These are phyloP conservation scores for Oscheius sp. DNA, from an alignment of 2,888 invertebrate species.

Conservation along the genomic window DNA sequence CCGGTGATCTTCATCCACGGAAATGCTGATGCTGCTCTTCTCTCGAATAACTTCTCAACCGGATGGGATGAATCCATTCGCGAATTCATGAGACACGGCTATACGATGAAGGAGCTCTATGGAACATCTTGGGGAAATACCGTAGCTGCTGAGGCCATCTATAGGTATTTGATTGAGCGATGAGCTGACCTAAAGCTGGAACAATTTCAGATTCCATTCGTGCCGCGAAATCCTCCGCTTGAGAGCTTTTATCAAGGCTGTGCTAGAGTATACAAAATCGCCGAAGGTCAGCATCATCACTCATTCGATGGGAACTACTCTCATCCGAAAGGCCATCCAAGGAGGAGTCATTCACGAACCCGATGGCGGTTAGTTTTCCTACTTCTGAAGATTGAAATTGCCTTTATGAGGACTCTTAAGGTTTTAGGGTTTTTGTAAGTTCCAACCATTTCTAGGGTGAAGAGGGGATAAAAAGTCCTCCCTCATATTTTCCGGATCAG, in stretches of 20 bases:
- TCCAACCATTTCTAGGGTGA: too few relatives aligned
- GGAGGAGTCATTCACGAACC: slow-evolving; percentile 50
- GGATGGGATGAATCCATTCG: slow-evolving; percentile 5
- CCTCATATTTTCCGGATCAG: too few relatives aligned
- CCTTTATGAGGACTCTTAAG: too few relatives aligned
- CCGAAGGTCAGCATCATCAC: slow-evolving; percentile 48
- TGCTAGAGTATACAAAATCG: slow-evolving; percentile 55
- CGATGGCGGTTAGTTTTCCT: slow-evolving; percentile 32
- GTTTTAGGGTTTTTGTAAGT: too few relatives aligned
- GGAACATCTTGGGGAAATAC: slow-evolving; percentile 60
- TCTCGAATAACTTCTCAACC: slow-evolving; percentile 1
- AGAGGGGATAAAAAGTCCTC: too few relatives aligned
- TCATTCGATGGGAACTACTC: slow-evolving; percentile 62
- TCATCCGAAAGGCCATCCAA: slow-evolving; percentile 54
- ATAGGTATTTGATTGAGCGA: background rate
- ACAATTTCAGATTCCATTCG: slow-evolving; percentile 43
- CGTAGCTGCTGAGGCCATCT: slow-evolving; percentile 31
- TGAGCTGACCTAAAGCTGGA: background rate
- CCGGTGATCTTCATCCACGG: slow-evolving; percentile 18
- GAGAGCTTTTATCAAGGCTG: slow-evolving; percentile 53
- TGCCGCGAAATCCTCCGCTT: slow-evolving; percentile 46
- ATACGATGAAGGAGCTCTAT: slow-evolving; percentile 51
- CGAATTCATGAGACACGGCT: slow-evolving; percentile 45
- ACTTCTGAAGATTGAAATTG: too few relatives aligned
- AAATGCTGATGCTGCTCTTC: slow-evolving; percentile 4